Conservation (phyloP, 2,888 invertebrate species). For the Dysmachus trigonus region DNA sequence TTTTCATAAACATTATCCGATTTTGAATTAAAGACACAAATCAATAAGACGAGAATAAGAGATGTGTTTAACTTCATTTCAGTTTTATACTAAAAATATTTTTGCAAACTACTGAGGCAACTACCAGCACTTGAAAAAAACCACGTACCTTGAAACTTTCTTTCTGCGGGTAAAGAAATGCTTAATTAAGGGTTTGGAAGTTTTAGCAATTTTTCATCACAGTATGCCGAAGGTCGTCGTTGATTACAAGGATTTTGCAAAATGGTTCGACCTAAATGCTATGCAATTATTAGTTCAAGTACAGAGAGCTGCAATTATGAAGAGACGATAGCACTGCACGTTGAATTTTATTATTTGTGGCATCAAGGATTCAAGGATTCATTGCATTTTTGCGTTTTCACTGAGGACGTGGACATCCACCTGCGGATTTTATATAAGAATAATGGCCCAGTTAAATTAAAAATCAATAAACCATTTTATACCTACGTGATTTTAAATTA, state of each 20-base stretch:
- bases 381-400: too few relatives aligned
- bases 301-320: not conserved
- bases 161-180: not conserved
- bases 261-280: not conserved
- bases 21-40: not conserved
- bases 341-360: not conserved
- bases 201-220: not conserved
- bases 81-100: not conserved
- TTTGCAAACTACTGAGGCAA: not conserved
- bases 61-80: not conserved
- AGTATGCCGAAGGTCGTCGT: not conserved
- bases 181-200: not conserved
- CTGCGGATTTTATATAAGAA: too few relatives aligned
- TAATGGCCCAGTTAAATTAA: too few relatives aligned
- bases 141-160: too few relatives aligned
- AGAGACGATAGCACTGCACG: not conserved
- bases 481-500: too few relatives aligned
- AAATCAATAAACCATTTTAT: too few relatives aligned
- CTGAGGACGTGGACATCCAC: too few relatives aligned
- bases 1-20: not conserved
- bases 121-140: not conserved
- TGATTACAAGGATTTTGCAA: not conserved
- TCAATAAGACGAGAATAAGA: not conserved
- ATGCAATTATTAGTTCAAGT: not conserved
- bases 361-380: too few relatives aligned